phyloP scores from a whole-genome alignment of 2,888 invertebrate genomes.

The Antheraea assamensis region DNA sequence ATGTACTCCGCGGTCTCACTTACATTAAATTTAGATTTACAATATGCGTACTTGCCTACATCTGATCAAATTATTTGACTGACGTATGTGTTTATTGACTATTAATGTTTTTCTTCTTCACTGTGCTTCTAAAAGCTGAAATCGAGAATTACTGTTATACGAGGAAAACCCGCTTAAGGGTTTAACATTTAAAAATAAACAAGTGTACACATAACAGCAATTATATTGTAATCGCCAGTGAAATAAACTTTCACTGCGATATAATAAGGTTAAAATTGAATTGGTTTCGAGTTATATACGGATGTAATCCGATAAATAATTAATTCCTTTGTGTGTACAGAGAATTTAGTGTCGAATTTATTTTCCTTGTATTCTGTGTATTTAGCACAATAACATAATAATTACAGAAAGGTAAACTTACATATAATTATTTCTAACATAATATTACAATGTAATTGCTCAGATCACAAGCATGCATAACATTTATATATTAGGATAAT shows the following conservation, averaged over 20 bases:
- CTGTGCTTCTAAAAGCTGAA: constrained; percentile 16
- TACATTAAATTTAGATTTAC: too few species aligned
- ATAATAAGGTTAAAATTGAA: neutral
- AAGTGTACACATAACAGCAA: neutral
- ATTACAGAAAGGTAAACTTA: too few species aligned
- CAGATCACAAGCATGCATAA: too few species aligned
- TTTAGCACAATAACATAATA: too few species aligned
- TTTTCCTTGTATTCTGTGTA: too few species aligned
- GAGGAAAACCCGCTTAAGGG: constrained; percentile 35
- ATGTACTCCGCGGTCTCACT: too few species aligned
- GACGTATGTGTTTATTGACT: too few species aligned
- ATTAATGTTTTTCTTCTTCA: neutral
- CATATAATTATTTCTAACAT: too few species aligned
- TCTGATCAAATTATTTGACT: too few species aligned
- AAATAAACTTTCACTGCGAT: neutral
- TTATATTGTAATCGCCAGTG: constrained; percentile 13
- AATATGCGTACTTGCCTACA: too few species aligned
- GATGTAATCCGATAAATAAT: neutral
- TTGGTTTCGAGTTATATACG: neutral
- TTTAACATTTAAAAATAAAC: constrained; percentile 37
- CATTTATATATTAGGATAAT: too few species aligned
- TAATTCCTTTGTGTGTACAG: neutral
- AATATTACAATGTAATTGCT: too few species aligned
- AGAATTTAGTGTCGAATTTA: neutral
- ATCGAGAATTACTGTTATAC: constrained; percentile 34